Evolutionary conservation across 2,797 vertebrate genomes (phyloP), one percentile per base, ranked within the genome.

Genomic region (Vireo griseus): DNA sequence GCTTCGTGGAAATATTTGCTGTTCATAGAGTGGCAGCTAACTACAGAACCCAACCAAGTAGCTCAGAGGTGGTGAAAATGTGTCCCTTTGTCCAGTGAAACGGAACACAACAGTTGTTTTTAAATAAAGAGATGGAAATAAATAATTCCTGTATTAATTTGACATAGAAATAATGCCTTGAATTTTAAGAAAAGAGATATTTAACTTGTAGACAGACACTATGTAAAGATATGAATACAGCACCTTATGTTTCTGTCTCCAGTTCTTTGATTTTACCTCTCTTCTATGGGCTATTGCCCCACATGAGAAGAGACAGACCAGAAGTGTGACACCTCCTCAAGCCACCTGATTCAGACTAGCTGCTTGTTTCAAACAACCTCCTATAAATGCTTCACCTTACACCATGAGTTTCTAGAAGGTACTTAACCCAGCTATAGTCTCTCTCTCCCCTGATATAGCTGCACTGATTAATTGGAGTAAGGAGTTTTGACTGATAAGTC

Each of bases 341-440:
- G 16, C 2, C 4, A 14, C 4, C 9, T 47, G 39, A 55, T 0
- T 0, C 19, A 71, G 33, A 18, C 31, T 29, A 40, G 50, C 26
- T 71, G 20, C 16, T 62, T 87, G 17, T 10, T 68, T 87, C 44
- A 55, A 58, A 44, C 10, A 50, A 40, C 14, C 17, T 47, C 21
- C 35, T 68, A 29, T 6, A 48, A 52, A 14, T 63, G 21, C n/a
- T 24, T 16, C 2, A 29, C 24, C 74, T 83, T 45, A 54, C 1
- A 17, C 10, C 2, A 28, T 5, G 2, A 48, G 15, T 47, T 86
- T 92, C 86, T 12, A 45, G 16, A 17, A 75, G 22, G 5, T 33
- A n/a, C 35, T 80, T 80, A 68, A 83, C 35, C 17, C 19, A 61
- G 18, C 48, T 42, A 5, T 25, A 47, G 19, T 40, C 19, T 71